A percentile compares a stretch with the other conserved stretches of the same genome.
phyloP scores from a whole-genome alignment of 1,140 invertebrate genomes.

The Bilobella aurantiaca region DNA sequence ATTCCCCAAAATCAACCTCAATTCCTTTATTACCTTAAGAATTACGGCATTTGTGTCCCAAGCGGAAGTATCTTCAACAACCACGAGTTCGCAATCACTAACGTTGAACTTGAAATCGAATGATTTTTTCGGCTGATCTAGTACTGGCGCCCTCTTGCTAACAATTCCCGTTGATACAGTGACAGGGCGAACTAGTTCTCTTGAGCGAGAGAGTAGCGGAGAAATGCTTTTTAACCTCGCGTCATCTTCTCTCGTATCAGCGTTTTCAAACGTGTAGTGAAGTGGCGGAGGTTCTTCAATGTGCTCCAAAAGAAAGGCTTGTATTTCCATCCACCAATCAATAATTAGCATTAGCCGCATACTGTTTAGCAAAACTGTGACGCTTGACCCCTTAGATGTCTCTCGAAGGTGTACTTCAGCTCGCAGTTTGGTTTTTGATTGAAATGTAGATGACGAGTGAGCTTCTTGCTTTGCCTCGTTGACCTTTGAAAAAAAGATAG shows the following conservation, averaged over 20 bases:
- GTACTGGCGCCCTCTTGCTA: conserved; percentile 42
- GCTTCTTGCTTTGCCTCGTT: not conserved
- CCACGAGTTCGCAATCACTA: conserved; percentile 85
- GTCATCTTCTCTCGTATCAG: not conserved
- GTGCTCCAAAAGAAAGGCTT: conserved; percentile 58
- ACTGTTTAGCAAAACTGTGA: conserved; percentile 86
- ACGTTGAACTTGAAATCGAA: conserved; percentile 88
- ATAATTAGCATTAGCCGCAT: conserved; percentile 88
- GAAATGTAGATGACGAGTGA: conserved; percentile 13
- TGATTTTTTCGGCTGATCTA: conserved; percentile 41
- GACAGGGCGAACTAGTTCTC: conserved; percentile 31
- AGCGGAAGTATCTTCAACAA: conserved; percentile 78
- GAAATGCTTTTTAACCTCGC: conserved; percentile 4
- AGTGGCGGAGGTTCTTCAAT: conserved; percentile 19
- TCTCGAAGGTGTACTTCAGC: conserved; percentile 67
- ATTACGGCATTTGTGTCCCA: conserved; percentile 89
- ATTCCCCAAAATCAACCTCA: no score
- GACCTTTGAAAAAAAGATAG: no score
- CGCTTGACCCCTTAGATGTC: conserved; percentile 45
- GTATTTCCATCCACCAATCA: conserved; percentile 81
- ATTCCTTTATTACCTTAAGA: conserved; percentile 64
- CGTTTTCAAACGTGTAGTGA: not conserved
- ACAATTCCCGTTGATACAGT: conserved; percentile 41
- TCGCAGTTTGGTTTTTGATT: conserved; percentile 50
- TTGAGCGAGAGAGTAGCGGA: conserved; percentile 16